phyloP scores from a whole-genome alignment of 2,888 invertebrate species.

The Rhopalosiphum nymphaeae region DNA sequence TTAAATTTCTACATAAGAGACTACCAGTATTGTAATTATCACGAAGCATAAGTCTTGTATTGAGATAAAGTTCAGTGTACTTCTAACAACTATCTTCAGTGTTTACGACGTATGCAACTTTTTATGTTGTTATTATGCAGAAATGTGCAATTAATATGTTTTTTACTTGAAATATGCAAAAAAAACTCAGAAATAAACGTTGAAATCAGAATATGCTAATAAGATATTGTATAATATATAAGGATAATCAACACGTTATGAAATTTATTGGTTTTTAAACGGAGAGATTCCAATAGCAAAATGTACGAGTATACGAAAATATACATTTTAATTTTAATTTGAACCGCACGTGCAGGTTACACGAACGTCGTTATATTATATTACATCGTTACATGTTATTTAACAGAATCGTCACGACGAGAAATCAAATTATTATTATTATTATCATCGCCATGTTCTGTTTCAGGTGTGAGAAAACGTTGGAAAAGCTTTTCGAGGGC shows the following conservation, averaged over 20 bases:
- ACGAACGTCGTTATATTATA: neutral
- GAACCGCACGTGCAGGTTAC: neutral
- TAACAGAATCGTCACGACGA: no score
- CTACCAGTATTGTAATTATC: neutral
- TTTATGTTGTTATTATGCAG: neutral
- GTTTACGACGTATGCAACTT: neutral
- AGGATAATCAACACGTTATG: neutral
- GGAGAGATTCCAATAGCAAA: neutral
- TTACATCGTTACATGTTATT: no score
- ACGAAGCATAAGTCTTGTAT: neutral
- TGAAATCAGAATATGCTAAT: neutral
- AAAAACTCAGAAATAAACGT: neutral
- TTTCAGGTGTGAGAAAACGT: constrained; percentile 70
- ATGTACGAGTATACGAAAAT: neutral
- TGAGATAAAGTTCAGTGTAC: neutral
- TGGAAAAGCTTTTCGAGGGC: constrained; percentile 77
- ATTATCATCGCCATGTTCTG: neutral
- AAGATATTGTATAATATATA: neutral
- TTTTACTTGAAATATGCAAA: neutral
- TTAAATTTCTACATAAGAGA: neutral
- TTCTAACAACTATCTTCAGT: neutral
- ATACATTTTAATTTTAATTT: neutral
- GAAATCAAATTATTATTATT: neutral
- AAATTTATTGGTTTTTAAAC: neutral
- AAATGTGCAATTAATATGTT: neutral